Conservation (phyloP, 2,888 invertebrate species). For the Mesoligia furuncula region DNA sequence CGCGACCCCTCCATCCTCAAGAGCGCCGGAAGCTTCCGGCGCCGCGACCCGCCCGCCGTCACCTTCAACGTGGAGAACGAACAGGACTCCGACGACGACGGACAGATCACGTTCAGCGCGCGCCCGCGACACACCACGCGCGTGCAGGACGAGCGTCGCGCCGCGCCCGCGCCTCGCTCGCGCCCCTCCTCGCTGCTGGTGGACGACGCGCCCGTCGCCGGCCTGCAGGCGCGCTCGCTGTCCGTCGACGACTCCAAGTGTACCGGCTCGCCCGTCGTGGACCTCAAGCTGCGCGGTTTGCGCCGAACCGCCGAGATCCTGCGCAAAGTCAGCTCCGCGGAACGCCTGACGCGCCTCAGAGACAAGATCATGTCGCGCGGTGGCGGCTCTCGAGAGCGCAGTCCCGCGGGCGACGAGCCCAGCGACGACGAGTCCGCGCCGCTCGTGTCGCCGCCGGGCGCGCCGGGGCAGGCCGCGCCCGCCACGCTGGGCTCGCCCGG, state of each 20-base stretch:
- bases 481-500: constrained; percentile 57
- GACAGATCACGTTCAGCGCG: constrained; percentile 86
- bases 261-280: constrained; percentile 75
- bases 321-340: constrained; percentile 84
- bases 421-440: constrained; percentile 93
- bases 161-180: constrained; percentile 68
- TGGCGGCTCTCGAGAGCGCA: constrained; percentile 82
- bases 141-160: constrained; percentile 71
- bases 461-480: constrained; percentile 29
- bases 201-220: constrained; percentile 70
- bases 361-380: constrained; percentile 83
- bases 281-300: constrained; percentile 79
- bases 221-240: constrained; percentile 77
- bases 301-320: constrained; percentile 83
- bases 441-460: constrained; percentile 87
- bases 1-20: constrained; percentile 82
- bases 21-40: constrained; percentile 77
- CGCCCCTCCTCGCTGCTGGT: constrained; percentile 81
- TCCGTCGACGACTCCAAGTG: constrained; percentile 85
- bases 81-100: constrained; percentile 82
- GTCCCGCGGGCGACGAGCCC: constrained; percentile 78
- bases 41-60: constrained; percentile 83
- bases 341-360: constrained; percentile 81
- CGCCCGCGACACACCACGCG: constrained; percentile 70
- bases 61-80: constrained; percentile 89